Evolutionary conservation across 2,888 invertebrate species (phyloP).

Genomic region (Cantharis rufa): DNA sequence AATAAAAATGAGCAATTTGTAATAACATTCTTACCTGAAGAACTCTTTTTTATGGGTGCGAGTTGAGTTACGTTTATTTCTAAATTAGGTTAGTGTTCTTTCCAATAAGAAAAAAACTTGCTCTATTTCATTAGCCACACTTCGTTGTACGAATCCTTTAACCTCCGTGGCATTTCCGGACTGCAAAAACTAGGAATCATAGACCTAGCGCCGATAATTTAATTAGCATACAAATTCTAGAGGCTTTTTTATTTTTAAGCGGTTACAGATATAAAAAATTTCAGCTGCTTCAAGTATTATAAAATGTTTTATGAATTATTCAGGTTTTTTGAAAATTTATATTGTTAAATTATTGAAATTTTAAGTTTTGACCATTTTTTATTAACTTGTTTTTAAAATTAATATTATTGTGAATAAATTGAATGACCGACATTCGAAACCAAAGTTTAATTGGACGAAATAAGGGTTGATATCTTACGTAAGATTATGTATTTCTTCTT

Average conservation of each 20-base stretch:
- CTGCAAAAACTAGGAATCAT: constrained; percentile 8
- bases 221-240: constrained; percentile 15
- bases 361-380: background rate
- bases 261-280: background rate
- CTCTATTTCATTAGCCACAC: constrained; percentile 20
- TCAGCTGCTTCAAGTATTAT: background rate
- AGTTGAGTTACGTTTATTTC: background rate
- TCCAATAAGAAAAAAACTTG: constrained; percentile 13
- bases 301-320: background rate
- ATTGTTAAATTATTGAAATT: background rate
- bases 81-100: background rate
- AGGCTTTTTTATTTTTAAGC: background rate
- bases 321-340: background rate
- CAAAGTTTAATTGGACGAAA: background rate
- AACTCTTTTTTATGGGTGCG: background rate
- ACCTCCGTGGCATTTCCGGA: constrained; percentile 23
- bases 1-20: background rate
- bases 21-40: background rate
- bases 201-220: constrained; percentile 18
- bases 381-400: background rate
- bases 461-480: background rate
- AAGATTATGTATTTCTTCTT: too few species aligned
- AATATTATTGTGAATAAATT: background rate
- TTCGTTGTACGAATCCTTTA: constrained; percentile 5
- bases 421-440: background rate